Percentiles rank a stretch among this genome's conserved stretches.
phyloP scores from a whole-genome alignment of 2,113 vertebrate genomes.

The Ophthalmolycus amberensis region DNA sequence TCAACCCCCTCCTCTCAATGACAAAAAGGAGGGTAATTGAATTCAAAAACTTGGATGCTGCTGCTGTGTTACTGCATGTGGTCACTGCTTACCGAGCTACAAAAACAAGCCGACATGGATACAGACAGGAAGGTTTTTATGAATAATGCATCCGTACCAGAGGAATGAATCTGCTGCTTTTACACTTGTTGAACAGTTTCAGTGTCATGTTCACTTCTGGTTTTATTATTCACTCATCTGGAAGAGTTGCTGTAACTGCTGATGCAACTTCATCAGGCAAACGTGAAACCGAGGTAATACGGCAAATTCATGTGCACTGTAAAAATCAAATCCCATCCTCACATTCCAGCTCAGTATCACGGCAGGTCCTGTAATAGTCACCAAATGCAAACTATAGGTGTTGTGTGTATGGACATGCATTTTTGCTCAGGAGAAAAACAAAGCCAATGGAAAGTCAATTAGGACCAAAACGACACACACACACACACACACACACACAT shows the following conservation, averaged over 20 bases:
- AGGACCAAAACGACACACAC: background rate
- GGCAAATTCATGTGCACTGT: background rate
- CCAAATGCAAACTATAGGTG: background rate
- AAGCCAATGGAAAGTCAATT: background rate
- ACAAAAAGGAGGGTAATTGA: slow-evolving; percentile 17
- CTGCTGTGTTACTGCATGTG: slow-evolving; percentile 6
- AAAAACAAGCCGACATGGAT: background rate
- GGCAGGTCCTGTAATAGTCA: background rate
- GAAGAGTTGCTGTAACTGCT: background rate
- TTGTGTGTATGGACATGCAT: background rate
- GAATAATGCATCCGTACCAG: slow-evolving; percentile 32
- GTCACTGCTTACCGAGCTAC: background rate
- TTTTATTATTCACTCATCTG: background rate
- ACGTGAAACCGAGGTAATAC: background rate
- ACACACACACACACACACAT: too few species aligned
- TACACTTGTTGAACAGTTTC: slow-evolving; percentile 1
- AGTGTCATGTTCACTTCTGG: background rate
- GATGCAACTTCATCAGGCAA: slow-evolving; percentile 4
- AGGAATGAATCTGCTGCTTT: background rate
- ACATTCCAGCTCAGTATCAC: background rate
- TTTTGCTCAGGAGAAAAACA: too few species aligned
- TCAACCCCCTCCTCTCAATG: slow-evolving; percentile 6
- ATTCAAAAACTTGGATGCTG: slow-evolving; percentile 2
- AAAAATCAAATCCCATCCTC: background rate
- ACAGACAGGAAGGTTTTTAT: slow-evolving; percentile 24